A percentile compares a stretch with the other conserved stretches of the same genome.
These are phyloP conservation scores for Percopsis omiscomaycus DNA, from an alignment of 2,797 vertebrate genomes.

Conservation along the genomic window DNA sequence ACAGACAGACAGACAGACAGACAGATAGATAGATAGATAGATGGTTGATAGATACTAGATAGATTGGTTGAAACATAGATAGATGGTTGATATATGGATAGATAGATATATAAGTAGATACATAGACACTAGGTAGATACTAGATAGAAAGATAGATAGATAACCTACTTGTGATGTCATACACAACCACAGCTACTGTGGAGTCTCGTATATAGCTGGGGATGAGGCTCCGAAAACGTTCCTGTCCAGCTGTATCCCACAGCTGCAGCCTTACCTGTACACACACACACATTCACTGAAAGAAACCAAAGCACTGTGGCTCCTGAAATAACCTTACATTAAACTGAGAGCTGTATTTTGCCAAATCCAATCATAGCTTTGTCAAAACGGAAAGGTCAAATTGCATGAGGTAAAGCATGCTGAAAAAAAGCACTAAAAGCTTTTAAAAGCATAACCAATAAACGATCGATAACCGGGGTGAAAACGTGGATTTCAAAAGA, in stretches of 20 bases:
- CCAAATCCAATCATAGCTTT: conserved; percentile 68
- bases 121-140: neutral
- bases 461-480: neutral
- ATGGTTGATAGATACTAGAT: neutral
- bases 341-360: conserved; percentile 57
- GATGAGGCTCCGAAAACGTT: conserved; percentile 92
- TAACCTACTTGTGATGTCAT: conserved; percentile 90
- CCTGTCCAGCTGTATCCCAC: conserved; percentile 93
- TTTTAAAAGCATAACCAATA: neutral
- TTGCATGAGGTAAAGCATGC: neutral
- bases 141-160: neutral
- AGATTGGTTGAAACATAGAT: conserved; percentile 5
- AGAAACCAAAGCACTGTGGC: conserved; percentile 39
- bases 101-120: neutral
- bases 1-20: conserved; percentile 2
- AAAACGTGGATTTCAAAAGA: conserved; percentile 17
- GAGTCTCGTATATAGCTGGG: conserved; percentile 95
- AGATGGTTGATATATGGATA: conserved; percentile 3
- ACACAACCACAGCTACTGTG: conserved; percentile 92
- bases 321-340: conserved; percentile 59
- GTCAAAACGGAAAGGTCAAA: conserved; percentile 43
- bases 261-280: conserved; percentile 89
- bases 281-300: conserved; percentile 8
- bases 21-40: neutral
- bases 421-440: conserved; percentile 16